Conservation (phyloP, 2,888 invertebrate species). For the Gymnoscelis rufifasciata region DNA sequence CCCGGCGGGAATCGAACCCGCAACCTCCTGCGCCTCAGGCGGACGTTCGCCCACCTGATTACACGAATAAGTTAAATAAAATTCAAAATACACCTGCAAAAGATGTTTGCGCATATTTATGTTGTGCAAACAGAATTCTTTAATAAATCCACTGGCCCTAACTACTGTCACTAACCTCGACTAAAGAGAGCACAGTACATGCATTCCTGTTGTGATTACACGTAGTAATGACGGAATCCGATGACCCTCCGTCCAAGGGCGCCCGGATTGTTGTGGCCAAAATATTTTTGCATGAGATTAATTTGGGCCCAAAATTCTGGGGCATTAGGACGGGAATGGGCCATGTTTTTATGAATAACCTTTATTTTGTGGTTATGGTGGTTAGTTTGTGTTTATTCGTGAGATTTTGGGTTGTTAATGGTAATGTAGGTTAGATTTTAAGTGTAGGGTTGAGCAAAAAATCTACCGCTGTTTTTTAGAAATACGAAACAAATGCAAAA, state of each 20-base stretch:
- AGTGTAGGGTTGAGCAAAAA: no score
- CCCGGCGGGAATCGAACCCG: no score
- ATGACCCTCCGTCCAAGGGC: conserved; percentile 18
- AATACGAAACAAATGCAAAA: no score
- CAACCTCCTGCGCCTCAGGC: no score
- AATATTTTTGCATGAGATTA: conserved; percentile 28
- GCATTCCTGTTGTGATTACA: conserved; percentile 22
- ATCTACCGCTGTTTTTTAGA: no score
- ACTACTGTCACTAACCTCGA: conserved; percentile 1
- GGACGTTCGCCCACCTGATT: no score
- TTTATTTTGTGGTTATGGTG: conserved; percentile 1
- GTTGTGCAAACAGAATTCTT: no score
- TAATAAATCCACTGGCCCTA: neutral
- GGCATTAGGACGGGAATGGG: neutral
- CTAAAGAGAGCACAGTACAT: conserved; percentile 5
- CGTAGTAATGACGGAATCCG: conserved; percentile 21
- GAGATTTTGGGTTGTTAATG: no score
- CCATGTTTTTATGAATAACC: conserved; percentile 1
- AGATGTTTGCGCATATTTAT: no score
- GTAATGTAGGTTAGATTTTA: no score
- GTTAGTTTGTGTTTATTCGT: neutral
- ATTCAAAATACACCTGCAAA: no score
- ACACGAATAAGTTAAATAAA: no score
- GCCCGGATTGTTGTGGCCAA: conserved; percentile 23
- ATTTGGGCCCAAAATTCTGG: conserved; percentile 4